Conservation (phyloP, 2,888 invertebrate genomes). For the Zaprionus obscuricornis region DNA sequence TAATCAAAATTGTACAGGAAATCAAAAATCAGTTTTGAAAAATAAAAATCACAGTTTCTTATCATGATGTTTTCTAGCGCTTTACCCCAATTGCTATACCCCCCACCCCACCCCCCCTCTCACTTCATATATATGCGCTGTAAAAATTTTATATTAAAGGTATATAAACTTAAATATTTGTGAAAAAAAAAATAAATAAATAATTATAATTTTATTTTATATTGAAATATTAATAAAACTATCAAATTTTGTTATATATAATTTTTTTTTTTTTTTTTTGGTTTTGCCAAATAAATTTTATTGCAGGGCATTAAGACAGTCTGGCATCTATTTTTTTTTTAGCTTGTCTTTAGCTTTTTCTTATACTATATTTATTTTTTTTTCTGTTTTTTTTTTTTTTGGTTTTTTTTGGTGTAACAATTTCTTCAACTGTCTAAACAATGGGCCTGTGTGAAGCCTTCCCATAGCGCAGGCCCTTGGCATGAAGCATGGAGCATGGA, state of each 20-base stretch:
- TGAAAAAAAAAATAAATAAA: too few species aligned
- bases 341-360: too few species aligned
- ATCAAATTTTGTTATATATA: neutral
- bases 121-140: conserved; percentile 26
- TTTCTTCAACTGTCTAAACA: conserved; percentile 62
- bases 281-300: conserved; percentile 4
- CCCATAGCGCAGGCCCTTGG: conserved; percentile 43
- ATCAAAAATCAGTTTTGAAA: conserved; percentile 79
- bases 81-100: conserved; percentile 73
- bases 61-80: conserved; percentile 68
- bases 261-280: neutral
- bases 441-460: conserved; percentile 33
- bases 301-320: too few species aligned
- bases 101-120: conserved; percentile 41
- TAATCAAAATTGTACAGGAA: conserved; percentile 81
- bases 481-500: too few species aligned
- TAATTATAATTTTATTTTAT: too few species aligned
- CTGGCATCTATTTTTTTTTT: too few species aligned
- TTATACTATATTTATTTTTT: neutral
- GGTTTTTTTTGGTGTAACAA: conserved; percentile 25
- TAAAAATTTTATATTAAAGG: too few species aligned
- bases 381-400: conserved; percentile 14
- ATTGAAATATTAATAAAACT: too few species aligned
- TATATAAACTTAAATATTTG: too few species aligned
- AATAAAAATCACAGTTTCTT: conserved; percentile 79